A percentile compares a stretch with the other conserved stretches of the same genome.
These are phyloP conservation scores for Stenchaetothrips biformis DNA, from an alignment of 2,888 invertebrate genomes.

Conservation along the genomic window DNA sequence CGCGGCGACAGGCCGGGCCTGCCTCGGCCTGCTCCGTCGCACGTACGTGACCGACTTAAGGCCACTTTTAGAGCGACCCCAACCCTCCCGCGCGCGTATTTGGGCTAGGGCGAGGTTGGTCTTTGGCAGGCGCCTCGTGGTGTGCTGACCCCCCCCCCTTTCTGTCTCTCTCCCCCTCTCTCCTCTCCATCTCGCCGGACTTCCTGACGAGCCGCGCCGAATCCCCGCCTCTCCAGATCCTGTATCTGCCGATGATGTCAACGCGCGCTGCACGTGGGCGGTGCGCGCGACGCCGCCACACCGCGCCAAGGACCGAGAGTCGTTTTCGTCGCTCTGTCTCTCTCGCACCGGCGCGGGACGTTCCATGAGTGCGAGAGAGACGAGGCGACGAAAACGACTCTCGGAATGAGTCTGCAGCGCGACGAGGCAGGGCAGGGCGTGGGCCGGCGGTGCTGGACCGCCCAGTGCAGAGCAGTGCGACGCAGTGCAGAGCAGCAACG, in stretches of 20 bases:
- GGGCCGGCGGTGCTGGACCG: too few species aligned
- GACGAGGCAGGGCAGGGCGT: too few species aligned
- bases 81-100: not conserved
- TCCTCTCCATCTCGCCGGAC: not conserved
- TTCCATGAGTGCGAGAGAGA: too few species aligned
- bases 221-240: not conserved
- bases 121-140: not conserved
- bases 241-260: constrained; percentile 1
- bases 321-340: not conserved
- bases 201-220: not conserved
- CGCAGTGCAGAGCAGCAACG: too few species aligned
- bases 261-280: not conserved
- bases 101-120: not conserved
- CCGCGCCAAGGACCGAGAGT: too few species aligned
- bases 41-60: too few species aligned
- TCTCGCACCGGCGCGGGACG: not conserved
- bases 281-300: not conserved
- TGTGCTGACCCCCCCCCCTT: not conserved
- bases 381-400: too few species aligned
- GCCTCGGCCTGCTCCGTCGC: too few species aligned
- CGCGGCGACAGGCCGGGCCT: too few species aligned
- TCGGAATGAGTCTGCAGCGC: too few species aligned
- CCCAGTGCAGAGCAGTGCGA: too few species aligned
- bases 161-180: not conserved
- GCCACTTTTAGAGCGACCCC: not conserved